Conservation (phyloP, 2,113 vertebrate genomes). For the Zootoca vivipara region DNA sequence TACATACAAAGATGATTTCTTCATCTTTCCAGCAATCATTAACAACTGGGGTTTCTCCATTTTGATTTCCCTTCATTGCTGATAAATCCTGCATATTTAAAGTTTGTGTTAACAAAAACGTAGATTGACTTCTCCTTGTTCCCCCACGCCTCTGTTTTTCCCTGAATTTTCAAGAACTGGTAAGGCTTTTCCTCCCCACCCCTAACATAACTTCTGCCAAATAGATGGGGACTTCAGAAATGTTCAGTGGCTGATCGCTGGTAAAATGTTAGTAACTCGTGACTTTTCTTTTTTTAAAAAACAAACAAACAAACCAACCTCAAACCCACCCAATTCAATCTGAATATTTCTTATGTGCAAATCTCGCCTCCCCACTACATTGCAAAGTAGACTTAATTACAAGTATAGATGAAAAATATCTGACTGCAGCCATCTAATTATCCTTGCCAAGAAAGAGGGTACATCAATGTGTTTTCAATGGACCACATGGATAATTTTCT, state of each 20-base stretch:
- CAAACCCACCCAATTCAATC: background rate
- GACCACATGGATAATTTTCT: conserved; percentile 23
- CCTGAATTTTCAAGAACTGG: background rate
- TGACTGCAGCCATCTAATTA: background rate
- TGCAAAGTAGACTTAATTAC: conserved; percentile 10
- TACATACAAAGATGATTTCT: background rate
- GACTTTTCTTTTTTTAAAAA: background rate
- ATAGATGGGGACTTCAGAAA: background rate
- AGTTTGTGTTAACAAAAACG: background rate
- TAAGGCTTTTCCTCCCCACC: background rate
- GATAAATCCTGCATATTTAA: background rate
- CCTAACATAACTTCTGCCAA: background rate
- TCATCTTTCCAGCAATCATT: background rate
- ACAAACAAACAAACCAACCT: background rate
- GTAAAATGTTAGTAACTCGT: background rate
- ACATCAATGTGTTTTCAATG: conserved; percentile 2
- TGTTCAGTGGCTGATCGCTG: background rate
- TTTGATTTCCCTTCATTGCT: background rate
- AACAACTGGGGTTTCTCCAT: too few species aligned
- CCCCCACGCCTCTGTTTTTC: background rate
- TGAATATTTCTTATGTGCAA: background rate
- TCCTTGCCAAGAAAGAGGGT: background rate
- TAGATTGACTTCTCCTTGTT: background rate
- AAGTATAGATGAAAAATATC: conserved; percentile 14
- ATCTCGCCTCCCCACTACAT: background rate